These are phyloP conservation scores for Neodiprion lecontei DNA, from an alignment of 1,140 invertebrate genomes.

Conservation along the genomic window DNA sequence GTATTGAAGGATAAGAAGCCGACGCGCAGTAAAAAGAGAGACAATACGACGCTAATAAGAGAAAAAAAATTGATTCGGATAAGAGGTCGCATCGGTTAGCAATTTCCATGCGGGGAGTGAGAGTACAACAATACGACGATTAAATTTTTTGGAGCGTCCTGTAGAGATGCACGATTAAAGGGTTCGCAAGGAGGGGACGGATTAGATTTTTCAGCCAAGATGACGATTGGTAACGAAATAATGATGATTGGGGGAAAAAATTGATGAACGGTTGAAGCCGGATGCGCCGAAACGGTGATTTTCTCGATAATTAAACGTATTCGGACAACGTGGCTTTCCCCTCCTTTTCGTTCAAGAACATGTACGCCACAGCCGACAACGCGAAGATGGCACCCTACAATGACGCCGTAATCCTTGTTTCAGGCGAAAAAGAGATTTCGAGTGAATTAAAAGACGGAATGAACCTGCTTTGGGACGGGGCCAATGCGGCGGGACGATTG, in stretches of 20 bases:
- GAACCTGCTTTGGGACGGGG: too few species aligned
- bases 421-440: constrained; percentile 22
- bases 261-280: too few species aligned
- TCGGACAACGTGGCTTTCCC: constrained; percentile 46
- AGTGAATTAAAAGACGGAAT: not conserved
- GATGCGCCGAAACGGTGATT: not conserved
- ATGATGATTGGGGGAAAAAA: not conserved
- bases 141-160: not conserved
- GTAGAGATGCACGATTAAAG: not conserved
- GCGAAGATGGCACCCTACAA: constrained; percentile 58
- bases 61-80: not conserved
- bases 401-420: constrained; percentile 49
- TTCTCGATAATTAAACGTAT: not conserved
- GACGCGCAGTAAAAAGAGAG: not conserved
- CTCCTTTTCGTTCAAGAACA: constrained; percentile 38
- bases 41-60: not conserved
- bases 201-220: not conserved
- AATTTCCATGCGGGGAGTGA: not conserved
- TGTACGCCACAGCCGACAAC: constrained; percentile 47
- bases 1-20: too few species aligned
- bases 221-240: not conserved
- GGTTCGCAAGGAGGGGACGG: not conserved
- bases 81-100: too few species aligned
- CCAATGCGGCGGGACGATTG: not conserved
- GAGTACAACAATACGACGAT: not conserved